phyloP scores from a whole-genome alignment of 2,888 invertebrate species.

The Aproaerema taeniolella region DNA sequence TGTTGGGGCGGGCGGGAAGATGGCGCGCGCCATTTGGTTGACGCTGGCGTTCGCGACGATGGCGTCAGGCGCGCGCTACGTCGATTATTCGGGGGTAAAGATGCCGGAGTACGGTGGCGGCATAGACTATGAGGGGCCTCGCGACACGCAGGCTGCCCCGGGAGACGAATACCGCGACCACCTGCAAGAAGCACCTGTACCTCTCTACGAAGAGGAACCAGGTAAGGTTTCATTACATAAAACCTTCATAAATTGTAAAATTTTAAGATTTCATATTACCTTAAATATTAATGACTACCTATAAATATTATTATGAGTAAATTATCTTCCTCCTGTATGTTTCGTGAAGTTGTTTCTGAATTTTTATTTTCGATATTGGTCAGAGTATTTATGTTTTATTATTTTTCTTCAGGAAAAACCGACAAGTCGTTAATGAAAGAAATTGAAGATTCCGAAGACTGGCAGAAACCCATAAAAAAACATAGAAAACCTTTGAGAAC shows the following conservation, averaged over 20 bases:
- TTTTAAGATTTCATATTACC: too few species aligned
- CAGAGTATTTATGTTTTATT: too few species aligned
- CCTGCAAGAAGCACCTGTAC: constrained; percentile 41
- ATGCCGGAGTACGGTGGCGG: constrained; percentile 52
- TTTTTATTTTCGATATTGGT: too few species aligned
- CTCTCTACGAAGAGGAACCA: constrained; percentile 46
- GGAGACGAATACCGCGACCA: constrained; percentile 37
- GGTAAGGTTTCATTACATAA: constrained; percentile 23
- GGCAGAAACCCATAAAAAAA: constrained; percentile 35
- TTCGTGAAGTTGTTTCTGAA: too few species aligned
- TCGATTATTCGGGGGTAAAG: constrained; percentile 46
- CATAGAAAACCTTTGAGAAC: constrained; percentile 24
- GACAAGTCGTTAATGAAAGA: constrained; percentile 28
- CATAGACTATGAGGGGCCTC: constrained; percentile 35
- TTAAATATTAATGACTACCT: not conserved
- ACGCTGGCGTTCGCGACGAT: constrained; percentile 31
- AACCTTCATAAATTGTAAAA: not conserved
- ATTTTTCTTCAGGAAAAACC: constrained; percentile 33
- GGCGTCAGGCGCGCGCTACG: constrained; percentile 35
- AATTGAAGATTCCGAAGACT: constrained; percentile 28
- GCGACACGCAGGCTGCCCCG: constrained; percentile 20
- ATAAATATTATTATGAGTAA: too few species aligned
- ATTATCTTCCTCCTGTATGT: too few species aligned
- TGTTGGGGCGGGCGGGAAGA: constrained; percentile 20
- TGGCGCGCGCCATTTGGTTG: constrained; percentile 27